Conservation (phyloP, 2,888 invertebrate species). For the Agonopterix arenella region DNA sequence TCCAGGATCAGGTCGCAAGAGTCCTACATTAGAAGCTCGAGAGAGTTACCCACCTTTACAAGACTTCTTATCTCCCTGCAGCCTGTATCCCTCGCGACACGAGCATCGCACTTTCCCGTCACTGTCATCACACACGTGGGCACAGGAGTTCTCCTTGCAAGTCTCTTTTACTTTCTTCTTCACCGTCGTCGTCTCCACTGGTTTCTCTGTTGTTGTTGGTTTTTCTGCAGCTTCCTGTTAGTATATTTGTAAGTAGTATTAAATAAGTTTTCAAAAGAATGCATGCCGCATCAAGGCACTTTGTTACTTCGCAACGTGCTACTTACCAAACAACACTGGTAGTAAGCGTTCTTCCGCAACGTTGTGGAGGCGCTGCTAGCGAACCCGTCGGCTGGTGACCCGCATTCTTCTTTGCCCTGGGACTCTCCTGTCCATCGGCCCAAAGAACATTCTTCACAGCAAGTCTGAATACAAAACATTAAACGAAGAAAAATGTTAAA, state of each 20-base stretch:
- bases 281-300: no score
- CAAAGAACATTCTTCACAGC: constrained; percentile 60
- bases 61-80: constrained; percentile 48
- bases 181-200: constrained; percentile 12
- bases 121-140: constrained; percentile 51
- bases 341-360: constrained; percentile 43
- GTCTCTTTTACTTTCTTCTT: constrained; percentile 27
- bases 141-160: constrained; percentile 50
- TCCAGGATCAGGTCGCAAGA: no score
- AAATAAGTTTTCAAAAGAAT: no score
- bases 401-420: constrained; percentile 40
- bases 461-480: constrained; percentile 30
- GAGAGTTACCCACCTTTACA: constrained; percentile 46
- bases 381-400: constrained; percentile 20
- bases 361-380: constrained; percentile 27
- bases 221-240: constrained; percentile 53
- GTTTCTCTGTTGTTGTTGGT: constrained; percentile 21
- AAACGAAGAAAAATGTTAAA: no score
- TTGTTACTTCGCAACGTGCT: neutral
- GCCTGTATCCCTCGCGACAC: constrained; percentile 49
- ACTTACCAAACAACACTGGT: constrained; percentile 55
- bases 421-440: constrained; percentile 44
- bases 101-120: constrained; percentile 42
- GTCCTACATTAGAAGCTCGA: no score
- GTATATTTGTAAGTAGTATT: constrained; percentile 4